phyloP scores from a whole-genome alignment of 2,113 vertebrate species.

The Pimephales promelas region DNA sequence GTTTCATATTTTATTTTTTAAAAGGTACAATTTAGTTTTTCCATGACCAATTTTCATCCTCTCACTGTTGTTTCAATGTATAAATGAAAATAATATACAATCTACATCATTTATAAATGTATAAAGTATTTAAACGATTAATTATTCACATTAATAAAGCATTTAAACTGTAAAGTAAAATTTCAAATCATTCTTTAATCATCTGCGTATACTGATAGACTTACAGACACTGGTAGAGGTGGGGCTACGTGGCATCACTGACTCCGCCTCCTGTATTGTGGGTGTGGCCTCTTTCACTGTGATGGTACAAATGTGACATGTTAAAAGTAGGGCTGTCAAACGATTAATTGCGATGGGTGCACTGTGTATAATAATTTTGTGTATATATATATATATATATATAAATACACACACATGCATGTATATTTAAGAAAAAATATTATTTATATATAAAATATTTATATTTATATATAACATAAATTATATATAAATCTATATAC shows the following conservation, averaged over 20 bases:
- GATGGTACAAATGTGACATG: background rate
- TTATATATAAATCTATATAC: too few species aligned
- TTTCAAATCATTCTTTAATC: background rate
- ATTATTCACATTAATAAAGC: background rate
- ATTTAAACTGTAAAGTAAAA: background rate
- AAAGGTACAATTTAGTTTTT: background rate
- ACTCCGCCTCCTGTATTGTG: slow-evolving; percentile 30
- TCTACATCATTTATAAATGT: background rate
- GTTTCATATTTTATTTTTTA: background rate
- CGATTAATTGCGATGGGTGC: too few species aligned
- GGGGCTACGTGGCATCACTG: background rate
- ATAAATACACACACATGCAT: too few species aligned
- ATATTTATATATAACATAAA: too few species aligned
- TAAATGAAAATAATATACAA: too few species aligned
- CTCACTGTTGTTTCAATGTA: background rate
- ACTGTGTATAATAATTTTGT: too few species aligned
- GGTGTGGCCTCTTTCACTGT: slow-evolving; percentile 43
- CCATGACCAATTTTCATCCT: background rate
- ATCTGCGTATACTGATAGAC: background rate
- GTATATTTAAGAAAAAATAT: too few species aligned
- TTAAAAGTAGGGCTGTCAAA: too few species aligned
- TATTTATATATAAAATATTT: too few species aligned
- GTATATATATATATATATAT: too few species aligned
- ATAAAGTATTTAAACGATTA: background rate
- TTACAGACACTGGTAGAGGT: slow-evolving; percentile 41